phyloP scores from a whole-genome alignment of 1,140 invertebrate genomes.

The Procambarus virginalis region DNA sequence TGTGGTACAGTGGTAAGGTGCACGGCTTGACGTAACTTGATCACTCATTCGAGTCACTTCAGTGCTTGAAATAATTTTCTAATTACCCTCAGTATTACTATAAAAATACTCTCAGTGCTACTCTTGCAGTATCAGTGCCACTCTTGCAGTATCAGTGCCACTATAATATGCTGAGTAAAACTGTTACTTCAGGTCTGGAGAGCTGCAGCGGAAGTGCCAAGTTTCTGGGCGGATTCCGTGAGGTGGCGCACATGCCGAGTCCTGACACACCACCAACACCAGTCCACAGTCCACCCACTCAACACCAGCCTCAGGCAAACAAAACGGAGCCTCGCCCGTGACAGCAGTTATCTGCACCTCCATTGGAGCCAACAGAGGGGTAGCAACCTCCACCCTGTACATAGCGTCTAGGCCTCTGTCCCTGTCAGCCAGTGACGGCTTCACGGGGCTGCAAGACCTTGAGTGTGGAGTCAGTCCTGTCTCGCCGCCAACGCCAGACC shows the following conservation, averaged over 20 bases:
- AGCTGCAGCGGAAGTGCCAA: constrained; percentile 46
- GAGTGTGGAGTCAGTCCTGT: not conserved
- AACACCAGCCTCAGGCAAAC: not conserved
- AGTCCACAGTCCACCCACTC: not conserved
- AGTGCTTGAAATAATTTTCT: no score
- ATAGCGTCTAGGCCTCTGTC: not conserved
- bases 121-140: no score
- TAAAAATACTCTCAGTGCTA: no score
- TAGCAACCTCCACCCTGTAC: not conserved
- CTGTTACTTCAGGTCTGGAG: constrained; percentile 32
- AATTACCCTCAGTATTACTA: no score
- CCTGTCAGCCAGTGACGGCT: not conserved
- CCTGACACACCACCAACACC: constrained; percentile 20
- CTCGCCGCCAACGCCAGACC: not conserved
- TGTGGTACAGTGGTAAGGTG: no score
- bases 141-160: no score
- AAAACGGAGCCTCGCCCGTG: not conserved
- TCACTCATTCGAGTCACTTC: no score
- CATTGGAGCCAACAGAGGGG: not conserved
- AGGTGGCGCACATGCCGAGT: constrained; percentile 52
- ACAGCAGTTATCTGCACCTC: not conserved
- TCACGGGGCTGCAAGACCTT: not conserved
- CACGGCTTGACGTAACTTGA: no score
- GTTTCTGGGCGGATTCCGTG: constrained; percentile 39
- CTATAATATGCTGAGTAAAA: not conserved